Base-by-base conservation (phyloP, 2,888 invertebrate species). In the Lordiphosa andalusiaca region DNA sequence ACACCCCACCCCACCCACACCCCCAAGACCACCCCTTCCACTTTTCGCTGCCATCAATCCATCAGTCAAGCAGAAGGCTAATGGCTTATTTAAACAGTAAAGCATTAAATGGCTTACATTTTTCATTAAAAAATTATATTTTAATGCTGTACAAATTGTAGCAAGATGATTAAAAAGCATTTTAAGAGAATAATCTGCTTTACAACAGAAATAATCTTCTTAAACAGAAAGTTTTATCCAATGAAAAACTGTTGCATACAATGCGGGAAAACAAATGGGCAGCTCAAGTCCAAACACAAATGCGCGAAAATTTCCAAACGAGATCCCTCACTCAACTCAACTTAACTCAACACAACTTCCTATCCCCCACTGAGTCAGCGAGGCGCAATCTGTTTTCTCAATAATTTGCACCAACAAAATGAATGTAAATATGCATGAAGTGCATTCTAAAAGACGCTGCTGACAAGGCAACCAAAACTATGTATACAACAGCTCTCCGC, bases 361-460 rank as follows among this genome's bases (percentile, higher is more conserved):
- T 19, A 12, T n/a, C 19, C 36, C 21, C 47, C 19, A 1, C 23
- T 21, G 3, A 41, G 37, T 46, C 62, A 62, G 67, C 46, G 56
- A 57, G 60, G 72, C 59, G 51, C 70, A 75, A 77, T 77, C 80
- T 75, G 80, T 75, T 75, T 70, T 53, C 67, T 53, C 65, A 71
- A 80, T 73, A 73, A 76, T 80, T 67, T 73, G 61, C 60, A 60
- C 53, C 37, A 55, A 75, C 33, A 55, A 75, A 72, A 71, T 71
- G 47, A 75, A 83, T 70, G 73, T 63, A 72, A 69, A 73, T 65
- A 67, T 60, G 21, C 23, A 12, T 7, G 38, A 57, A 62, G 60
- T 72, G 63, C 70, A 72, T 58, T 73, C 33, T 23, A 44, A 37
- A 6, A 49, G 46, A 63, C 67, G 49, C 19, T 47, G 67, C 63